Percentiles rank a stretch among this genome's conserved stretches.
Conservation (phyloP, 2,797 vertebrate species). For the Argya squamiceps region DNA sequence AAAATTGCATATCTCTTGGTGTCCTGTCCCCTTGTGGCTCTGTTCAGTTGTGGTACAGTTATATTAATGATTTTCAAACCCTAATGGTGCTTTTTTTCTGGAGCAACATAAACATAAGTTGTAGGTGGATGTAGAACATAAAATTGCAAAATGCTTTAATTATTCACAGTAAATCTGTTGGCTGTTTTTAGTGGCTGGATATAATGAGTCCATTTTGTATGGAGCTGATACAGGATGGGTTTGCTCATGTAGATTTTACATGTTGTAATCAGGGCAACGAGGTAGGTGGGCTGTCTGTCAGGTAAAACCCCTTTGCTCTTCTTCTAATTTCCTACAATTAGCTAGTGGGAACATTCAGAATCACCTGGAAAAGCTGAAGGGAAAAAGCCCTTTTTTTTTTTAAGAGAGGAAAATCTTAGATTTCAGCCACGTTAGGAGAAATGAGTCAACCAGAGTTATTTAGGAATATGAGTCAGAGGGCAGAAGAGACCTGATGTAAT, state of each 20-base stretch:
- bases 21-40: not conserved
- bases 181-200: not conserved
- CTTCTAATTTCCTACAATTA: not conserved
- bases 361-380: not conserved
- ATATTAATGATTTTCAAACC: accelerated
- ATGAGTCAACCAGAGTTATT: slow-evolving; percentile 34
- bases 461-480: slow-evolving; percentile 42
- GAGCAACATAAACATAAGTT: not conserved
- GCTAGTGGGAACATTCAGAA: not conserved
- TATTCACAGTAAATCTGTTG: not conserved
- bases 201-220: accelerated
- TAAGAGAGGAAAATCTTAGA: not conserved
- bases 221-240: not conserved
- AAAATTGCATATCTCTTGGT: slow-evolving; percentile 59
- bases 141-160: not conserved
- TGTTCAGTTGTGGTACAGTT: not conserved
- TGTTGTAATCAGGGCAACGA: accelerated
- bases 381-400: not conserved
- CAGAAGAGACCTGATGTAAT: not conserved
- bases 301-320: not conserved
- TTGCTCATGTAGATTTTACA: not conserved
- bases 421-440: not conserved
- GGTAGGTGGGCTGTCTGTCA: not conserved
- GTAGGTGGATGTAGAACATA: not conserved
- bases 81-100: not conserved